phyloP scores from a whole-genome alignment of 2,797 vertebrate genomes.

The Strix occidentalis region DNA sequence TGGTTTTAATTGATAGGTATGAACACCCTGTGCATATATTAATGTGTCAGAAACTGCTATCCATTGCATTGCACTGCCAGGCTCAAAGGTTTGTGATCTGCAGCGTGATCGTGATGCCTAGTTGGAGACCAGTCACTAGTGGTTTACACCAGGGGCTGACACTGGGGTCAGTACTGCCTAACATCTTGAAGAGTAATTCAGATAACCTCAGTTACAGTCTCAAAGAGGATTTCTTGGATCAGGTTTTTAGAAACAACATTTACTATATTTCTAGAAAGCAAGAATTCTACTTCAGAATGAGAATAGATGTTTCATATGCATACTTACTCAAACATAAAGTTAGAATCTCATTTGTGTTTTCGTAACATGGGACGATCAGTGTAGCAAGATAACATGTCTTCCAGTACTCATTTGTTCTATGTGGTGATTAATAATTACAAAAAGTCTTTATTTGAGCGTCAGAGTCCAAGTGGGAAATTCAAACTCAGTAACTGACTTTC shows the following conservation, averaged over 20 bases:
- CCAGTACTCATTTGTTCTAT: neutral
- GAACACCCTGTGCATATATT: neutral
- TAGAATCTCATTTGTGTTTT: neutral
- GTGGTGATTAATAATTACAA: neutral
- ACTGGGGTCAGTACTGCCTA: neutral
- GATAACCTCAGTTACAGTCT: neutral
- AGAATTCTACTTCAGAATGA: neutral
- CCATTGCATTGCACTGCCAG: neutral
- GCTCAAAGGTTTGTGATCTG: neutral
- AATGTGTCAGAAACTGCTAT: neutral
- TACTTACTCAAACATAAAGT: neutral
- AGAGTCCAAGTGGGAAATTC: neutral
- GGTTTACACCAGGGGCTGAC: neutral
- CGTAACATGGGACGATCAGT: neutral
- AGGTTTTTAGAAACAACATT: neutral
- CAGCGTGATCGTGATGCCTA: fast-evolving
- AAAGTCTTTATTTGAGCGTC: neutral
- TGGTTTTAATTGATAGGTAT: neutral
- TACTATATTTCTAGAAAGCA: neutral
- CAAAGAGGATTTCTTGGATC: neutral
- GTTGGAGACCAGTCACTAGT: neutral
- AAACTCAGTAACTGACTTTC: neutral
- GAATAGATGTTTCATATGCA: neutral
- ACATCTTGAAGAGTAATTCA: neutral
- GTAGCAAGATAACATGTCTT: neutral